These are phyloP conservation scores for Enteromius paludinosus DNA, from an alignment of 2,797 vertebrate genomes.

Conservation along the genomic window DNA sequence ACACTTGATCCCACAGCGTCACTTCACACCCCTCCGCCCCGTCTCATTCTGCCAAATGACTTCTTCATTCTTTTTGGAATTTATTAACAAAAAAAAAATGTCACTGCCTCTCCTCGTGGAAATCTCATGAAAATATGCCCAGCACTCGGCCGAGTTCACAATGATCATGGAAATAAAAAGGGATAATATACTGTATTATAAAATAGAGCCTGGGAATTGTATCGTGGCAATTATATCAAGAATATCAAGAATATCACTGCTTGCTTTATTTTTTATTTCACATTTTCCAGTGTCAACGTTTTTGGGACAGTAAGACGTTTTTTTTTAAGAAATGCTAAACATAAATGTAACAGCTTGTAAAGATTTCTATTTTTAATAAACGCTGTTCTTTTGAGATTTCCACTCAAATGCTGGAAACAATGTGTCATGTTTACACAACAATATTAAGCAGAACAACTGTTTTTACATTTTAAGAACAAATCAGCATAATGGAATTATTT, in stretches of 20 bases:
- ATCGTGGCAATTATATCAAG: neutral
- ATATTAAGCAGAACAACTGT: neutral
- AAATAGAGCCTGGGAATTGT: neutral
- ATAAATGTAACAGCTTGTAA: too few species aligned
- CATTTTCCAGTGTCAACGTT: too few species aligned
- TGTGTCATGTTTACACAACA: neutral
- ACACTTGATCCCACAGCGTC: slow-evolving; percentile 77
- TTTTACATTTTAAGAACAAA: neutral
- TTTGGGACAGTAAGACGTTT: too few species aligned
- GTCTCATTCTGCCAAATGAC: slow-evolving; percentile 41
- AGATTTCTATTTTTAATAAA: neutral
- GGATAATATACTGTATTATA: neutral
- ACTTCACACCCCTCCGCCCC: slow-evolving; percentile 57
- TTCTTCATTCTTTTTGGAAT: neutral
- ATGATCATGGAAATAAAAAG: neutral
- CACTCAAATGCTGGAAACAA: neutral
- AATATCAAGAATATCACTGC: too few species aligned
- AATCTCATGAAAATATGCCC: neutral
- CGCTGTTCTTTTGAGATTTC: neutral
- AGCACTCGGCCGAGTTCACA: neutral
- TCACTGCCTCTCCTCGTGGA: neutral
- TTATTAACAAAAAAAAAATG: neutral
- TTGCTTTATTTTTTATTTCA: too few species aligned
- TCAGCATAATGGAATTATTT: neutral
- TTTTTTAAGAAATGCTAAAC: too few species aligned